Conservation (phyloP, 2,888 invertebrate species). For the Conus canariensis region DNA sequence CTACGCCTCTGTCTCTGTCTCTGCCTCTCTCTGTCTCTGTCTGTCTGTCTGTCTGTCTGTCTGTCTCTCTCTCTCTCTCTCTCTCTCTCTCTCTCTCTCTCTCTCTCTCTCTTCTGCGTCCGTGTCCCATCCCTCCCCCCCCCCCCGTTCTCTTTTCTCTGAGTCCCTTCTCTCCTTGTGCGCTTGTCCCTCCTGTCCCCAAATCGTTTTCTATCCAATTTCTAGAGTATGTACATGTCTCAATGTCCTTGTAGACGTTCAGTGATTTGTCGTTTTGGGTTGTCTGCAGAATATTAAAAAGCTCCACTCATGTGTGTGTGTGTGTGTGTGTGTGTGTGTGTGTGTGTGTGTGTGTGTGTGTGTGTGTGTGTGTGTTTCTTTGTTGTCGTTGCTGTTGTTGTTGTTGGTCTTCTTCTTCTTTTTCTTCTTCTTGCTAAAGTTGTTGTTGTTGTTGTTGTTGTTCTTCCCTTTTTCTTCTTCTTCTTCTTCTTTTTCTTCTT, state of each 20-base stretch:
- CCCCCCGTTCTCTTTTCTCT: neutral
- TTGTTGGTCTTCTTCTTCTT: no score
- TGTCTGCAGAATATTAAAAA: no score
- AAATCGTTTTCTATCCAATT: no score
- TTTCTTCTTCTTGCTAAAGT: no score
- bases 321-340: no score
- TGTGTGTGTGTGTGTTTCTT: neutral
- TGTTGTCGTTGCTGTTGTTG: no score
- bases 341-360: neutral
- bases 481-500: no score
- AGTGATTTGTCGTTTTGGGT: no score
- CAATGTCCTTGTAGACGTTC: neutral
- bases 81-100: constrained; percentile 44
- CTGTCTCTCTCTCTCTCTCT: constrained; percentile 36
- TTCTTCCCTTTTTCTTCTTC: no score
- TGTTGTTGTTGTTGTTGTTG: no score
- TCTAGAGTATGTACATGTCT: neutral
- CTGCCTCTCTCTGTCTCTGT: constrained; percentile 34
- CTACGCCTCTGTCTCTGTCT: constrained; percentile 40
- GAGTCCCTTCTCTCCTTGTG: neutral
- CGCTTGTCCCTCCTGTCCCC: neutral
- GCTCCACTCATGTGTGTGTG: no score
- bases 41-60: constrained; percentile 37
- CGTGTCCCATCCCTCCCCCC: neutral
- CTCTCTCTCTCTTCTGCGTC: constrained; percentile 27